These are phyloP conservation scores for Noctuana brunneofusca DNA, from an alignment of 2,888 invertebrate genomes.

Conservation along the genomic window DNA sequence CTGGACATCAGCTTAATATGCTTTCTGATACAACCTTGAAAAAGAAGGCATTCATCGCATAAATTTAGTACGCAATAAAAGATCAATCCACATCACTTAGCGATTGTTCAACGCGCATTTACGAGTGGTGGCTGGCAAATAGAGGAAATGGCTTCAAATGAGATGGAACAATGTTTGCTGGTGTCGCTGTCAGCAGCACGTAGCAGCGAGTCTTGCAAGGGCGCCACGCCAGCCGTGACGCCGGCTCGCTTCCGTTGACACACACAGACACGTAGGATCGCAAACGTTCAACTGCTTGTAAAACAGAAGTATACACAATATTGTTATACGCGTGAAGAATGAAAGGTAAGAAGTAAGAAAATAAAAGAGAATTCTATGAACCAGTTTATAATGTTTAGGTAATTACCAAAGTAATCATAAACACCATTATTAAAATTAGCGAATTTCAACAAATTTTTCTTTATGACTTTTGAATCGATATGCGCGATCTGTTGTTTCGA, in stretches of 20 bases:
- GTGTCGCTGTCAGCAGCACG: constrained; percentile 39
- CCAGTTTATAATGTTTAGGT: too few relatives aligned
- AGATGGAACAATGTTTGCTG: constrained; percentile 60
- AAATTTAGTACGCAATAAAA: constrained; percentile 16
- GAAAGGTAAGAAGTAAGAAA: too few relatives aligned
- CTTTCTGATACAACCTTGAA: not conserved
- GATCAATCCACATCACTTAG: constrained; percentile 27
- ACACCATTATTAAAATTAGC: too few relatives aligned
- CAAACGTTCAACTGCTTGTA: not conserved
- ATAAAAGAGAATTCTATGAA: too few relatives aligned
- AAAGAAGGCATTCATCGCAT: not conserved
- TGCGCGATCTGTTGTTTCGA: too few relatives aligned
- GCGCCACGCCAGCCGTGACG: constrained; percentile 73
- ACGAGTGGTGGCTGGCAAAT: constrained; percentile 10
- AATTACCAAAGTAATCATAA: too few relatives aligned
- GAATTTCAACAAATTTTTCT: too few relatives aligned
- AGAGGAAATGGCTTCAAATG: constrained; percentile 61
- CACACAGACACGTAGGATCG: constrained; percentile 40
- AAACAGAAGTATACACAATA: too few relatives aligned
- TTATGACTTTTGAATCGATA: too few relatives aligned
- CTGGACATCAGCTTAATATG: too few relatives aligned
- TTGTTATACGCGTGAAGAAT: too few relatives aligned
- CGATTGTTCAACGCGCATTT: constrained; percentile 10
- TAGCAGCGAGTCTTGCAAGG: constrained; percentile 53
- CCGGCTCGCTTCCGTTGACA: constrained; percentile 59